Conservation (phyloP, 64 coral and sea anemone genomes). For the Dendrophyllia cribrosa region DNA sequence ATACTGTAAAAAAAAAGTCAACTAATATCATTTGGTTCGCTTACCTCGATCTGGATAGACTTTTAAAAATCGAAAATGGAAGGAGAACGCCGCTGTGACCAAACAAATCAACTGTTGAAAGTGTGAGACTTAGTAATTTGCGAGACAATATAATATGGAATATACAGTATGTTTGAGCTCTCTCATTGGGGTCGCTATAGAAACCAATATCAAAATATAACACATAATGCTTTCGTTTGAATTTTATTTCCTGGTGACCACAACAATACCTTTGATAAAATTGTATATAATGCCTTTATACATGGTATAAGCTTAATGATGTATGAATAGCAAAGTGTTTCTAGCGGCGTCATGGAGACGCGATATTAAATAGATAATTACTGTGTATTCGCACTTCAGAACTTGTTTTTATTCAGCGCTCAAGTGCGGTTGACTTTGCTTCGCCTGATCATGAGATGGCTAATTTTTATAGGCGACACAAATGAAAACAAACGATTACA, state of each 20-base stretch:
- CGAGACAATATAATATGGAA: neutral
- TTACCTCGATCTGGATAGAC: neutral
- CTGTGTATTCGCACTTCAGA: no score
- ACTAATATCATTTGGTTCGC: neutral
- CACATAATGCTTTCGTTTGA: neutral
- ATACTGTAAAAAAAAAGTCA: neutral
- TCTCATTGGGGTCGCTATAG: constrained; percentile 13
- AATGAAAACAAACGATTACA: no score
- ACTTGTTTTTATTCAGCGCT: no score
- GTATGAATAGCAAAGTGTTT: neutral
- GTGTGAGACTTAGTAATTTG: neutral
- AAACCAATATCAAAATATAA: neutral
- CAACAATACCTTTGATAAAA: neutral
- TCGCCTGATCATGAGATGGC: no score
- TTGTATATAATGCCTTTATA: neutral
- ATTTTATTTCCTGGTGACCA: neutral
- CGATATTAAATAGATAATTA: neutral
- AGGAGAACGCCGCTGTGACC: neutral
- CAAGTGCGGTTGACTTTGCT: no score
- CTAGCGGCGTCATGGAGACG: neutral
- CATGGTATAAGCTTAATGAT: neutral
- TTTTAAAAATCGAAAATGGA: neutral
- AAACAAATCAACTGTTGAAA: neutral
- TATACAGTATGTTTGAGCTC: neutral
- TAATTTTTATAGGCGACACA: no score